Evolutionary conservation across 2,888 invertebrate genomes (phyloP).

Genomic region (Platynereis dumerilii): DNA sequence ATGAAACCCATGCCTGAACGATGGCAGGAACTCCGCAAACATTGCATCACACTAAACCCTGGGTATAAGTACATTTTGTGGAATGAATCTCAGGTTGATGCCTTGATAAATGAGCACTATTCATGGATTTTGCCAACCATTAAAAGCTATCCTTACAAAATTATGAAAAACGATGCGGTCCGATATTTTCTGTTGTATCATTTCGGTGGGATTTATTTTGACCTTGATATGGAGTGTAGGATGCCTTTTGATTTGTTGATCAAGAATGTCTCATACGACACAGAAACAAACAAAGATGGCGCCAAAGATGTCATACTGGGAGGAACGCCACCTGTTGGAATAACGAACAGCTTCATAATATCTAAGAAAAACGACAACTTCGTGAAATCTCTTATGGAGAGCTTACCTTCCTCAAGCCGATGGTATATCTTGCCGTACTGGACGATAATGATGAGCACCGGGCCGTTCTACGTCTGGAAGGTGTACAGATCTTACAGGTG

Average conservation of each 20-base stretch:
- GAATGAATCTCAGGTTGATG: not conserved
- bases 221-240: slow-evolving; percentile 10
- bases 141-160: not conserved
- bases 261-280: not conserved
- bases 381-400: not conserved
- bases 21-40: not conserved
- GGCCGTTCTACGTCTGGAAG: not conserved
- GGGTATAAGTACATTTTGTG: slow-evolving; percentile 1
- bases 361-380: not conserved
- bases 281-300: too few species aligned
- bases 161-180: not conserved
- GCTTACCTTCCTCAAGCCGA: not conserved
- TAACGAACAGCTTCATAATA: not conserved
- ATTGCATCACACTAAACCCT: not conserved
- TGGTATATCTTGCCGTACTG: slow-evolving; percentile 9
- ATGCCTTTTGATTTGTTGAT: not conserved
- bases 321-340: not conserved
- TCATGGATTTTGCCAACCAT: not conserved
- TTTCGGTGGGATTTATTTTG: slow-evolving; percentile 7
- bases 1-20: not conserved
- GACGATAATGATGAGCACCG: slow-evolving; percentile 2
- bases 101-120: not conserved
- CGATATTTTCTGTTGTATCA: not conserved
- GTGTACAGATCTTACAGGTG: not conserved
- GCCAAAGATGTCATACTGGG: not conserved